Evolutionary conservation across 2,113 vertebrate species (phyloP).

Genomic region (Cyphomyrus discorhynchus): DNA sequence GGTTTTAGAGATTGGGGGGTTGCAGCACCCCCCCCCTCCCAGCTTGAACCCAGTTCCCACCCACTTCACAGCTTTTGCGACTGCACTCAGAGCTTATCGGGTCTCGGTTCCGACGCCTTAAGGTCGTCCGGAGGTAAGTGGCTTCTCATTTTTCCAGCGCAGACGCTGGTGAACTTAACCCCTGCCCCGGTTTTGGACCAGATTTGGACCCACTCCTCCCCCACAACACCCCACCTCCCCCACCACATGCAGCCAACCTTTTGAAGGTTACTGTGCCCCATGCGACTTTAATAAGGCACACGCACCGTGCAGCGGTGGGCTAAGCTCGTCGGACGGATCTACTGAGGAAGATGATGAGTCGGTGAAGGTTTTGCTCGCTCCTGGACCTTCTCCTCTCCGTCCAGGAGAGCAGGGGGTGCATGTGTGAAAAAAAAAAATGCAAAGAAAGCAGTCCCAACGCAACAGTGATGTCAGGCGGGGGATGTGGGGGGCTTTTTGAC

Average conservation of each 20-base stretch:
- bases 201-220: slow-evolving; percentile 37
- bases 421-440: background rate
- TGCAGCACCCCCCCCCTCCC: background rate
- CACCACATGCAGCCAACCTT: background rate
- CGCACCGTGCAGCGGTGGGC: background rate
- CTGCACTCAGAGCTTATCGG: slow-evolving; percentile 41
- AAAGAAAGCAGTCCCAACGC: background rate
- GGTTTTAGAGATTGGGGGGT: background rate
- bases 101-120: slow-evolving; percentile 59
- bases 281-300: background rate
- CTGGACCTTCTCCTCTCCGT: background rate
- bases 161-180: slow-evolving; percentile 43
- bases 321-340: background rate
- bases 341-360: background rate
- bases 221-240: slow-evolving; percentile 24
- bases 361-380: background rate
- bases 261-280: background rate
- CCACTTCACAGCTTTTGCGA: slow-evolving; percentile 29
- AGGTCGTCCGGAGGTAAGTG: slow-evolving; percentile 57
- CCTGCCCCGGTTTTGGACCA: slow-evolving; percentile 34
- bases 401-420: background rate
- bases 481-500: background rate
- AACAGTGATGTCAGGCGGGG: background rate
- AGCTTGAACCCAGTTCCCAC: background rate
- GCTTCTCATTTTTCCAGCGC: slow-evolving; percentile 51